A percentile compares a stretch with the other conserved stretches of the same genome.
These are phyloP conservation scores for Nomada fabriciana DNA, from an alignment of 2,888 invertebrate species.

Conservation along the genomic window DNA sequence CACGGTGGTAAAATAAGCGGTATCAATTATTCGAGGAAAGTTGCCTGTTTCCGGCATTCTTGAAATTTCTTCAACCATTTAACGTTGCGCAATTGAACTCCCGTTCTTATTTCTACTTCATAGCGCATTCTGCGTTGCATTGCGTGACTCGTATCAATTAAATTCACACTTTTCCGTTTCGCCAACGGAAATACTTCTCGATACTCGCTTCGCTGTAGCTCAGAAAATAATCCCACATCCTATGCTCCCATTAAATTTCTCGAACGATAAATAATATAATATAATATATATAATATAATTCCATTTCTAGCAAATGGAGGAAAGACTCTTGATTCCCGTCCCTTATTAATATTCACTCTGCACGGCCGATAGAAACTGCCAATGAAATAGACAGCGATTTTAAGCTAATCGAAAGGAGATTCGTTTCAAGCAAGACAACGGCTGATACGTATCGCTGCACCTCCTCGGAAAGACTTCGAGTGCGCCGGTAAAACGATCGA, in stretches of 20 bases:
- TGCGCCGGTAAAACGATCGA: conserved; percentile 4
- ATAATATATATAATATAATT: too few relatives aligned
- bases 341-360: conserved; percentile 3
- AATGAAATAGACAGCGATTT: conserved; percentile 3
- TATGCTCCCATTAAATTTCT: too few relatives aligned
- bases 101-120: neutral
- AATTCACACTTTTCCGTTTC: neutral
- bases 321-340: neutral
- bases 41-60: conserved; percentile 2
- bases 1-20: neutral
- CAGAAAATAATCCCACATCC: too few relatives aligned
- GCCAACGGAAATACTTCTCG: neutral
- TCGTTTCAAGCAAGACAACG: neutral
- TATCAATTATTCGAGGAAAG: conserved; percentile 20
- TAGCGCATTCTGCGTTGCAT: neutral
- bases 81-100: conserved; percentile 1
- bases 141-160: neutral
- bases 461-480: neutral
- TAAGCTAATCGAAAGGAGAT: neutral
- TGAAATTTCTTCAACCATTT: conserved; percentile 16
- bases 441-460: neutral
- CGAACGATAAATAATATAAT: too few relatives aligned
- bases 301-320: too few relatives aligned
- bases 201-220: too few relatives aligned
- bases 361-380: too few relatives aligned